Base-by-base conservation (phyloP, 2,113 vertebrate genomes). In the Tragulus kanchil region DNA sequence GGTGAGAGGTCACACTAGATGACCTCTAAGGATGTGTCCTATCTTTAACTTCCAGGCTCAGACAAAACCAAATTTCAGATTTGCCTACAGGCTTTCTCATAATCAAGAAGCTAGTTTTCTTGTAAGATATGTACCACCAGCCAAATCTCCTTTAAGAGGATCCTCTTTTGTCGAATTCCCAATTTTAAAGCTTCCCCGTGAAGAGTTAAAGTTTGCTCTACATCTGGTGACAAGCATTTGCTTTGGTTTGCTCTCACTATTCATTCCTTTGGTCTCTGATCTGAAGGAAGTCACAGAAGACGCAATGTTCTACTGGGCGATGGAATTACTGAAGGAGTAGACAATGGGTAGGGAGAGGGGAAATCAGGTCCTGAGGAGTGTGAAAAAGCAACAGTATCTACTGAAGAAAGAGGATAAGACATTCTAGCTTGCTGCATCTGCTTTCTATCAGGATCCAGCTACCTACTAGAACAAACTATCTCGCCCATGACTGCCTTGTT, bases 191-290 rank as follows among this genome's bases (percentile, higher is more conserved):
- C 56, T 5, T 23, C 26, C 95, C 31, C 4, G 8, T 42, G n/a
- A n/a, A 87, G 23, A 31, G 21, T 65, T 69, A 90, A 96, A 92
- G 36, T 36, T 86, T 67, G 17, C n/a, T 93, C 23, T 85, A 82
- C 26, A 82, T 73, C 58, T 96, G 81, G 26, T 95, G 93, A 90
- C 31, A 96, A 82, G 45, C 45, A 45, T 92, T 87, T 92, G 62
- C 48, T 93, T 62, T 82, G 42, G 52, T 92, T 75, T 94, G 54
- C 48, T 85, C 83, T 93, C 86, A 59, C 61, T 81, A 75, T 71
- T 62, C 42, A 89, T 84, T 85, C 45, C 77, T 94, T 85, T 90
- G 71, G 61, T 83, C 45, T 90, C 61, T 59, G 67, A 89, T 50
- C 50, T 88, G 52, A 90, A 83, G 23, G 28, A 48, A 28, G 48